Percentiles rank a stretch among this genome's conserved stretches.
Evolutionary conservation across 2,888 invertebrate genomes (phyloP).

Genomic region (Ellobium chinense): DNA sequence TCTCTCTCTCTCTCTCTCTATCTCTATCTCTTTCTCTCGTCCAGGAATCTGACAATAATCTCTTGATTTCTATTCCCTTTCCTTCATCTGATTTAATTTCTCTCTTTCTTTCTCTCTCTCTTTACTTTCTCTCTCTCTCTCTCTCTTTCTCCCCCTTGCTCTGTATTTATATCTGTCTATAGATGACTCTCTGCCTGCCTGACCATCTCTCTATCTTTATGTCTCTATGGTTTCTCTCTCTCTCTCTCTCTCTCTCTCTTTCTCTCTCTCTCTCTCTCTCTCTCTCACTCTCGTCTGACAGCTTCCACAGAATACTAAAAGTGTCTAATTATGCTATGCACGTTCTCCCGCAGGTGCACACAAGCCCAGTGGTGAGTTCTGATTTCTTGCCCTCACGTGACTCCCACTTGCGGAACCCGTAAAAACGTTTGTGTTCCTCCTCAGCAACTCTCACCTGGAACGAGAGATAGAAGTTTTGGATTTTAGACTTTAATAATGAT

Average conservation of each 20-base stretch:
- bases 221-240: slow-evolving; percentile 33
- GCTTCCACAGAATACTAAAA: no score
- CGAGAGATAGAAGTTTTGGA: no score
- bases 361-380: no score
- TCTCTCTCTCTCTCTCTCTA: slow-evolving; percentile 16
- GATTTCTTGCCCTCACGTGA: no score
- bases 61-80: no score
- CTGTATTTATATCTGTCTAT: neutral
- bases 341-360: no score
- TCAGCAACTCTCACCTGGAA: no score
- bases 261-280: slow-evolving; percentile 33
- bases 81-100: neutral
- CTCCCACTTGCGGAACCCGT: no score
- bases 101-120: neutral
- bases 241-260: slow-evolving; percentile 26
- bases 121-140: neutral
- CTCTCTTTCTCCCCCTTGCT: slow-evolving; percentile 5
- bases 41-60: neutral
- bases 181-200: slow-evolving; percentile 27
- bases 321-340: no score
- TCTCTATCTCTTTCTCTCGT: slow-evolving; percentile 27
- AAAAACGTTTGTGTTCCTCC: no score
- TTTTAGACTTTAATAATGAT: no score
- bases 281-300: neutral
- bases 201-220: slow-evolving; percentile 25